Evolutionary conservation across 2,113 vertebrate species (phyloP), one percentile per base, ranked within the genome.

Genomic region (Carettochelys insculpta): DNA sequence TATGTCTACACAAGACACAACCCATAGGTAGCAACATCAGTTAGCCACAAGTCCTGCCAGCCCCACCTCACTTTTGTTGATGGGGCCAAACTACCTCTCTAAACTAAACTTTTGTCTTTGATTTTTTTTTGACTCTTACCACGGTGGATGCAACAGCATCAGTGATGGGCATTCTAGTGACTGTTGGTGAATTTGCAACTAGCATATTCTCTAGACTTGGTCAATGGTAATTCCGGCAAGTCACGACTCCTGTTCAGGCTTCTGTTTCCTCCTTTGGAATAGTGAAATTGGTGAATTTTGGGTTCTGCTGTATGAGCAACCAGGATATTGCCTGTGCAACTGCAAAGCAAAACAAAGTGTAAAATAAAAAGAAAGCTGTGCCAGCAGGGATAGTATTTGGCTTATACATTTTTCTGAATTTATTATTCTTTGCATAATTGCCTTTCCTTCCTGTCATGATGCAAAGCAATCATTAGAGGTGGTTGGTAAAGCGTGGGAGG

Each of bases 381-480:
- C 71, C n/a, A 75, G 25, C 11, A 27, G 43, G 12, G 25, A 45
- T 29, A 45, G 27, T 25, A 1, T 77, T 0, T 31, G 38, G 1
- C 25, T 27, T 68, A 1, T 12, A 80, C 71, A 20, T 20, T 87
- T 14, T 50, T 43, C 14, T 1, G 45, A n/a, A 2, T 19, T 83
- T n/a, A 20, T 31, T 48, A 43, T 31, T 38, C 87, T 77, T 17
- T 6, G 7, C 4, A 34, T 20, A 71, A 17, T 41, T 75, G 22
- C 77, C 58, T 29, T 29, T 27, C 71, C 13, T 75, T 12, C 43
- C 7, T 75, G 5, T 52, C 0, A 0, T 11, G 48, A 12, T 65
- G 17, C 6, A 11, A 24, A 34, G 1, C 47, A 0, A 0, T 61
- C 56, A 6, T 71, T 38, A 11, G 1, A 19, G 90, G 53, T 17